These are phyloP conservation scores for Idaea aversata DNA, from an alignment of 2,888 invertebrate species.

Conservation along the genomic window DNA sequence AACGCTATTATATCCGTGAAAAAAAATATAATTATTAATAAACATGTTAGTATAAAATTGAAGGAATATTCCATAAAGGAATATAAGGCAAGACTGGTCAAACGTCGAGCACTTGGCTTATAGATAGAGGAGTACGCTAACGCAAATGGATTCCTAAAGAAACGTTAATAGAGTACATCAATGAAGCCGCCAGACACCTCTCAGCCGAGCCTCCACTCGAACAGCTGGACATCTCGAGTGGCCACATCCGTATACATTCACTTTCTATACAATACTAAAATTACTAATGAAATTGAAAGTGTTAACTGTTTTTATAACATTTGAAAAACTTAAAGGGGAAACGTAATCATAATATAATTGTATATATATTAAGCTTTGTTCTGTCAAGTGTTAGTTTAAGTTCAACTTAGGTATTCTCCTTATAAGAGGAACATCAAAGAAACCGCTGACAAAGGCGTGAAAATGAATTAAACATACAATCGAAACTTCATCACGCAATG, in stretches of 20 bases:
- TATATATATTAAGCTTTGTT: background rate
- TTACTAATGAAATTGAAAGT: constrained; percentile 46
- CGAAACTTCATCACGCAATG: constrained; percentile 32
- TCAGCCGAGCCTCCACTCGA: constrained; percentile 35
- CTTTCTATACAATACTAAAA: constrained; percentile 49
- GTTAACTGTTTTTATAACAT: constrained; percentile 26
- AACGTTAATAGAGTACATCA: constrained; percentile 18
- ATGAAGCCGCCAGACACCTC: constrained; percentile 24
- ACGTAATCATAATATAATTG: background rate
- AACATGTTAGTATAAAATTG: no score
- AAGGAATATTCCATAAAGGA: no score
- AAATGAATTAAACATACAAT: constrained; percentile 10
- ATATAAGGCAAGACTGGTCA: background rate
- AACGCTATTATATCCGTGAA: no score
- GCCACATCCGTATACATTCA: constrained; percentile 45
- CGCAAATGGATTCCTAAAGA: constrained; percentile 11
- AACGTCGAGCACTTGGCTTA: background rate
- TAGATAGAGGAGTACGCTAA: background rate
- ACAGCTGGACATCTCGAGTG: constrained; percentile 42
- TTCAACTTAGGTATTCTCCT: background rate
- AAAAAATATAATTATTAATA: no score
- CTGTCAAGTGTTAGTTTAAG: background rate
- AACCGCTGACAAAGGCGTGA: constrained; percentile 9
- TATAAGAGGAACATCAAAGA: background rate
- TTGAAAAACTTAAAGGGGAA: background rate